Evolutionary conservation across 2,888 invertebrate genomes (phyloP).

Genomic region (Drosophila ezoana): DNA sequence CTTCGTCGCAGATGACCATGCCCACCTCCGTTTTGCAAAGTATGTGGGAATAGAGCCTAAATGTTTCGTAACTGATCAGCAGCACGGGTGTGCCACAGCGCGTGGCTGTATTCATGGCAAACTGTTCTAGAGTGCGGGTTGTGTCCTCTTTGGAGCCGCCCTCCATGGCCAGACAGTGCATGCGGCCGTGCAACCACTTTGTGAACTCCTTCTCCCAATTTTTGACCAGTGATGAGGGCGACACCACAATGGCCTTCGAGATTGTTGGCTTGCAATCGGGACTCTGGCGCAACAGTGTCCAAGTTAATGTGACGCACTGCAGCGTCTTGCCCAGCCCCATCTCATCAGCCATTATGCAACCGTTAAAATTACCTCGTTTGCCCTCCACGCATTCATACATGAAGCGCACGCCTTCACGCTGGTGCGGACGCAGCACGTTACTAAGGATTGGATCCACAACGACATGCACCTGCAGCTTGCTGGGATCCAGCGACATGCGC

Average conservation of each 20-base stretch:
- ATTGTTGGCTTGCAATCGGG: slow-evolving; percentile 96
- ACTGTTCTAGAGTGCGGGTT: slow-evolving; percentile 91
- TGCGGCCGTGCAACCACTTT: slow-evolving; percentile 96
- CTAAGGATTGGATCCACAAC: slow-evolving; percentile 98
- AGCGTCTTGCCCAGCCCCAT: slow-evolving; percentile 99
- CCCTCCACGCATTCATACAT: slow-evolving; percentile 99
- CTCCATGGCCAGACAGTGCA: slow-evolving; percentile 93
- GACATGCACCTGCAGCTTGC: slow-evolving; percentile 92
- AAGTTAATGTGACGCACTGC: slow-evolving; percentile 97
- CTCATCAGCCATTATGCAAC: slow-evolving; percentile 99
- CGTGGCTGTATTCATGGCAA: slow-evolving; percentile 92
- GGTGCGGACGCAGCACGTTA: slow-evolving; percentile 97
- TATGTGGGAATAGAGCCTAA: slow-evolving; percentile 95
- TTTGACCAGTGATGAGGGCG: slow-evolving; percentile 98
- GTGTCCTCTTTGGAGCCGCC: slow-evolving; percentile 95
- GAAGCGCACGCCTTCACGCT: slow-evolving; percentile 98
- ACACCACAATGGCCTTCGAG: slow-evolving; percentile 96
- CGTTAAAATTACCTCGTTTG: slow-evolving; percentile 91
- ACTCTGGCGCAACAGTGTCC: slow-evolving; percentile 97
- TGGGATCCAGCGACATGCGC: slow-evolving; percentile 91
- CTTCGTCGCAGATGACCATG: slow-evolving; percentile 99
- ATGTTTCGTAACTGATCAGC: slow-evolving; percentile 99
- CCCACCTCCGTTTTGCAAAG: slow-evolving; percentile 96
- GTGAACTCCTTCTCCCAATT: slow-evolving; percentile 99
- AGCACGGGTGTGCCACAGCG: slow-evolving; percentile 94